phyloP scores from a whole-genome alignment of 2,113 vertebrate species.

The Suricata suricatta region DNA sequence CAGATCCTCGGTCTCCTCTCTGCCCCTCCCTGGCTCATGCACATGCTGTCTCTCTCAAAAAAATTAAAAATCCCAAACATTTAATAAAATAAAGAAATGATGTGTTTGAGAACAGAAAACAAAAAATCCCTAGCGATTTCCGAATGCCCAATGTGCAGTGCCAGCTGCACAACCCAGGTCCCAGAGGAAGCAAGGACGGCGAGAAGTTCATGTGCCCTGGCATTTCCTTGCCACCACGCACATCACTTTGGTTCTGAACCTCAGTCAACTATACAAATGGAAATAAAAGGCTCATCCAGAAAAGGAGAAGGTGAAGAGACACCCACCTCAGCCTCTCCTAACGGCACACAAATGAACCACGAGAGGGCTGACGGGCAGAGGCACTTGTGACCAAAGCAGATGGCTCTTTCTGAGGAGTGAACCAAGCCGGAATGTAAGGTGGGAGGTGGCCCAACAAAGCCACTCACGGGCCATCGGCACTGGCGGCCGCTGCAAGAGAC shows the following conservation, averaged over 20 bases:
- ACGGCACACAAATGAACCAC: neutral
- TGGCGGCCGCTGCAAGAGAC: too few species aligned
- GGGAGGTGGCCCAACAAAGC: neutral
- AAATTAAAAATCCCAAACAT: too few species aligned
- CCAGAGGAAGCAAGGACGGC: neutral
- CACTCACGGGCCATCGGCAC: accelerated
- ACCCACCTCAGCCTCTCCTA: neutral
- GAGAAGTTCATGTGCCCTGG: neutral
- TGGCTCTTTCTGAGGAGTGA: neutral
- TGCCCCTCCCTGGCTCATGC: too few species aligned
- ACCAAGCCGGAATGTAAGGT: accelerated
- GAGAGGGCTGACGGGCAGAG: neutral
- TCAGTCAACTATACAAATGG: neutral
- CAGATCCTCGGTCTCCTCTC: too few species aligned
- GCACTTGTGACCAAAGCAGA: neutral
- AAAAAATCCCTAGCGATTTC: neutral
- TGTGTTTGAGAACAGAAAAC: neutral
- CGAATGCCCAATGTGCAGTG: neutral
- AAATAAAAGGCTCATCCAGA: slow-evolving; percentile 34
- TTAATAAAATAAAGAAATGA: neutral
- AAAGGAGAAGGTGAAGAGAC: slow-evolving; percentile 20
- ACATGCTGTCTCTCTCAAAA: too few species aligned
- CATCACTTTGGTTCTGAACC: neutral
- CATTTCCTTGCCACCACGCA: neutral
- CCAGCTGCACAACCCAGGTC: neutral